Evolutionary conservation across 2,888 invertebrate genomes (phyloP), one percentile per base, ranked within the genome.

Genomic region (Dryococelus australis): DNA sequence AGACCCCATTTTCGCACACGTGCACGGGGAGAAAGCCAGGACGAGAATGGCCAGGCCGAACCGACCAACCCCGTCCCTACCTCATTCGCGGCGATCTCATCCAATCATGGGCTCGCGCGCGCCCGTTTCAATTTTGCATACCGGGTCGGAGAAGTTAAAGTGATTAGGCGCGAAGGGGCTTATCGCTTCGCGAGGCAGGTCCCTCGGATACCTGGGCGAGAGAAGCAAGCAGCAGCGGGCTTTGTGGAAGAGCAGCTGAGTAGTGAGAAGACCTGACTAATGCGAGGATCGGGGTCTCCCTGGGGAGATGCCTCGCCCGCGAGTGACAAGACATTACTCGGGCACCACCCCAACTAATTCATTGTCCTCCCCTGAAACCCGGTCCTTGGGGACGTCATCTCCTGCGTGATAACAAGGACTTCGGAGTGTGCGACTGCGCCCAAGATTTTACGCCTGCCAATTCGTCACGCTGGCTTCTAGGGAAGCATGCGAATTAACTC

Each of bases 91-190:
- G 35, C 35, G 65, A 20, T 0, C 65, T 65, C 3, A 24, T 35
- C 35, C 35, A 4, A 35, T 1, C 4, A 4, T 1, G 65, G 2
- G 2, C 65, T 65, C 24, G 65, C 65, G n/a, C 65, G 20, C 43
- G 20, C 28, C 83, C 83, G 20, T 83, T 83, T 83, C 83, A 27
- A 83, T 83, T 83, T 83, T n/a, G 83, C 83, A 35, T 24, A 35
- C 43, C 24, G 83, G 83, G 83, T 83, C 43, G 83, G 83, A 12
- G 83, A 83, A 83, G 83, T 83, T 83, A 83, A 83, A 13, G 83
- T 83, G 83, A 83, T 83, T 83, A 83, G 6, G 83, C 43, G 83
- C 83, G 43, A 27, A 65, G n/a, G 24, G 83, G 83, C 28, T 83
- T 83, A 83, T 83, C 65, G 65, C 65, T 24, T 51, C 51, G 2